Conservation (phyloP, 2,888 invertebrate genomes). For the Parnassius orleans region DNA sequence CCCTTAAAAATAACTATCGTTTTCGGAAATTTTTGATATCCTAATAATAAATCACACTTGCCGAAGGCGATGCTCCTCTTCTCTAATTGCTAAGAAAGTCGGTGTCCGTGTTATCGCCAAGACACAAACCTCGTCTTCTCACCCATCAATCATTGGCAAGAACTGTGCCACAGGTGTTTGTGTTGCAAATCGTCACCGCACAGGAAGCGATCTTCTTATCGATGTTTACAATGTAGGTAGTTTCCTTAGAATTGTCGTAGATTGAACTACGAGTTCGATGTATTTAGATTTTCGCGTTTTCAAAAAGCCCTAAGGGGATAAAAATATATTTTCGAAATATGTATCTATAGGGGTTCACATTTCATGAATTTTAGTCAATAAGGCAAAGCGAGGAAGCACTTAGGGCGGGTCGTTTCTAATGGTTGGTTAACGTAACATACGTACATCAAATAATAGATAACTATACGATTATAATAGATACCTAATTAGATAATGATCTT, state of each 20-base stretch:
- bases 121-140: not conserved
- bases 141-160: constrained; percentile 32
- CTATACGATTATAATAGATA: too few relatives aligned
- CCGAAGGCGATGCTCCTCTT: not conserved
- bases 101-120: constrained; percentile 20
- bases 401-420: too few relatives aligned
- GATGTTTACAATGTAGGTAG: constrained; percentile 5
- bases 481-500: too few relatives aligned
- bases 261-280: not conserved
- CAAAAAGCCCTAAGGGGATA: too few relatives aligned
- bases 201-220: constrained; percentile 34
- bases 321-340: too few relatives aligned
- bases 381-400: too few relatives aligned
- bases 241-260: not conserved
- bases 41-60: not conserved
- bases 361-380: too few relatives aligned
- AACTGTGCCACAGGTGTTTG: constrained; percentile 31
- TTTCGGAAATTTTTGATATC: too few relatives aligned
- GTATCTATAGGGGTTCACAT: too few relatives aligned
- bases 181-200: constrained; percentile 32
- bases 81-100: constrained; percentile 25
- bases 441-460: too few relatives aligned
- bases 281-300: not conserved
- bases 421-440: too few relatives aligned
- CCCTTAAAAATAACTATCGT: too few relatives aligned